A percentile compares a stretch with the other conserved stretches of the same genome.
These are phyloP conservation scores for Microtus agrestis DNA, from an alignment of 2,797 vertebrate genomes.

Conservation along the genomic window DNA sequence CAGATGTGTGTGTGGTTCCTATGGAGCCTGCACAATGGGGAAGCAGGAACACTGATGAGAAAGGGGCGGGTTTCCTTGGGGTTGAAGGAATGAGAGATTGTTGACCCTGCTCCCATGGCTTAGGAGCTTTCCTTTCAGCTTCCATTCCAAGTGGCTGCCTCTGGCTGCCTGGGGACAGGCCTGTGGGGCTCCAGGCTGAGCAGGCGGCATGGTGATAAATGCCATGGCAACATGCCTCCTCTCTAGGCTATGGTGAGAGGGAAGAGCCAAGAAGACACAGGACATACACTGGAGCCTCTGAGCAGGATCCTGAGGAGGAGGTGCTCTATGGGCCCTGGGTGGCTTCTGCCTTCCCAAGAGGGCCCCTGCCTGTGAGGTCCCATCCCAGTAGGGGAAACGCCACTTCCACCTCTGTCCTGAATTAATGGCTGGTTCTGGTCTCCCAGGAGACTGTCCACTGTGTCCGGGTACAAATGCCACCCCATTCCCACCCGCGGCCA, in stretches of 20 bases:
- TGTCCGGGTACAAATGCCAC: conserved; percentile 50
- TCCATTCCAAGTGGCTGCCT: conserved; percentile 39
- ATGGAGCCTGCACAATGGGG: neutral
- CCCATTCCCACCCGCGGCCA: neutral
- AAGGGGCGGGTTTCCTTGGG: neutral
- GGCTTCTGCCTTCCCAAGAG: conserved; percentile 58
- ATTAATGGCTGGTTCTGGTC: conserved; percentile 55
- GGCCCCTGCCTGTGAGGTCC: neutral
- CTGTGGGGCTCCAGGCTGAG: conserved; percentile 56
- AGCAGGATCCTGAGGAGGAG: conserved; percentile 8
- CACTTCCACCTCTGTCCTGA: conserved; percentile 58
- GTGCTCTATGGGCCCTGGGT: conserved; percentile 36
- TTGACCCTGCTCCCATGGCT: neutral
- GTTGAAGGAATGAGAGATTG: neutral
- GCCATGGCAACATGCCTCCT: conserved; percentile 65
- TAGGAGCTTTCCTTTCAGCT: conserved; percentile 16
- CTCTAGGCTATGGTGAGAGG: neutral
- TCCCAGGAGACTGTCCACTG: conserved; percentile 68
- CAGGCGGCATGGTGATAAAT: conserved; percentile 29
- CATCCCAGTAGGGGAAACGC: conserved; percentile 73
- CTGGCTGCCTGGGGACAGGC: conserved; percentile 58
- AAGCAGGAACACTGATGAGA: neutral
- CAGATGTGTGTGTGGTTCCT: neutral
- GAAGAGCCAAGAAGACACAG: neutral
- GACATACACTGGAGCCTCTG: neutral